A percentile compares a stretch with the other conserved stretches of the same genome.
Conservation (phyloP, 2,113 vertebrate species). For the Mustelus asterias region DNA sequence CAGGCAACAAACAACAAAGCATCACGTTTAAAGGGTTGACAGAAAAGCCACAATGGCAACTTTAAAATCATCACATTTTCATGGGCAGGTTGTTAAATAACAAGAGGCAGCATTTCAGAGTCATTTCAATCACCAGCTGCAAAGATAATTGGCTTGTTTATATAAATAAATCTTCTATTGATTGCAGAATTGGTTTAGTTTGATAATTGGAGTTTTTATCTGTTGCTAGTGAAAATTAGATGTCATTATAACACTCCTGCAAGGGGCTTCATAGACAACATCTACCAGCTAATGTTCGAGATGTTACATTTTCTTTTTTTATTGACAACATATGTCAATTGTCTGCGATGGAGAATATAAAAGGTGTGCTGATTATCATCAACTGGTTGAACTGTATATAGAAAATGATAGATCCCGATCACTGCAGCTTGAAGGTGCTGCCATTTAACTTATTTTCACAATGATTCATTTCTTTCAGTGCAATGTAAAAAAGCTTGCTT, state of each 20-base stretch:
- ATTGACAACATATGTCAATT: conserved; percentile 24
- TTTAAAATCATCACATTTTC: conserved; percentile 37
- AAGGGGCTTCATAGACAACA: conserved; percentile 2
- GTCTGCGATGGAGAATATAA: neutral
- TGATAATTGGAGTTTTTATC: conserved; percentile 37
- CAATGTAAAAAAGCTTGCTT: neutral
- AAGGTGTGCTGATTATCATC: conserved; percentile 9
- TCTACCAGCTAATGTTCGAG: neutral
- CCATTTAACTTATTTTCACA: neutral
- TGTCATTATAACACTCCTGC: conserved; percentile 11
- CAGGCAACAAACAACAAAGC: conserved; percentile 34
- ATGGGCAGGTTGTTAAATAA: conserved; percentile 35
- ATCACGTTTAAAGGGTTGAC: conserved; percentile 28
- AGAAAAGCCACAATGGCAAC: conserved; percentile 28
- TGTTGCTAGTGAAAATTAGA: conserved; percentile 35
- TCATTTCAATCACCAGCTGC: conserved; percentile 35
- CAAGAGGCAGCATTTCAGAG: conserved; percentile 35
- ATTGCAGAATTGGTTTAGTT: conserved; percentile 37
- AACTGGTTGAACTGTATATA: neutral
- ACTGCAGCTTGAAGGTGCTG: neutral
- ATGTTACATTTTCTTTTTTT: conserved; percentile 19
- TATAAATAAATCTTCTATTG: conserved; percentile 37
- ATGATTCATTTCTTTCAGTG: neutral
- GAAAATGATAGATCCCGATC: neutral
- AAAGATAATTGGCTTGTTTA: conserved; percentile 37